Base-by-base conservation (phyloP, 2,888 invertebrate species). In the Epinotia demarniana region DNA sequence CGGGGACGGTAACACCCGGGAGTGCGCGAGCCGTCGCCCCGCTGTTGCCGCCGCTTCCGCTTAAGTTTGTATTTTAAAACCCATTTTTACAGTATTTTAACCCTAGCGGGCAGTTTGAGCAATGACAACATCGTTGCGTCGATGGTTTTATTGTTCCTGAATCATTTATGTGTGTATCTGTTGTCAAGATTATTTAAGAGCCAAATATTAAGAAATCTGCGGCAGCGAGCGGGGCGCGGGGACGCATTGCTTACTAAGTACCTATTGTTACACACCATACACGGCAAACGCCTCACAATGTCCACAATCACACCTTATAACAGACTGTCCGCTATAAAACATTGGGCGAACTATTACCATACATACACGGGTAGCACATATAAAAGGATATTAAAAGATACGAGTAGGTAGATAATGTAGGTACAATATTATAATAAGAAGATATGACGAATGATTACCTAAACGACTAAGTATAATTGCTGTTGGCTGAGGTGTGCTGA, bases 1-100 rank as follows among this genome's bases (percentile, higher is more conserved):
- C 80, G 77, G 84, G 84, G 84, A 84, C 84, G 85, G 85, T 81
- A 82, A 81, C 81, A 84, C 85, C 79, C 81, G 84, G 81, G 46
- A 67, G 43, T 49, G 60, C 71, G 66, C 72, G 77, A 70, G 72
- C 61, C 69, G 78, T 76, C 80, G 77, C 76, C 79, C 78, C 78
- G 76, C 78, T 71, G 68, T 33, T 55, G 72, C 64, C 49, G 62
- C 53, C 58, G 73, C 77, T 62, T 61, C 76, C 68, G 60, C 73
- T 60, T 27, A 12, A 46, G 53, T 6, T 66, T 53, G 18, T 27
- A 23, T 62, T 43, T 43, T 62, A 43, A 0, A 62, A 43, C n/a
- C 62, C 62, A 43, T 39, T 18, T 39, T 62, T 62, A 43, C 43
- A 43, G 19, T 43, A 23, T 2, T 23, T 18, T 18, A 57, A 19